Percentiles rank a stretch among this genome's conserved stretches.
Evolutionary conservation across 2,888 invertebrate species (phyloP).

Genomic region (Lamellibrachia columna): DNA sequence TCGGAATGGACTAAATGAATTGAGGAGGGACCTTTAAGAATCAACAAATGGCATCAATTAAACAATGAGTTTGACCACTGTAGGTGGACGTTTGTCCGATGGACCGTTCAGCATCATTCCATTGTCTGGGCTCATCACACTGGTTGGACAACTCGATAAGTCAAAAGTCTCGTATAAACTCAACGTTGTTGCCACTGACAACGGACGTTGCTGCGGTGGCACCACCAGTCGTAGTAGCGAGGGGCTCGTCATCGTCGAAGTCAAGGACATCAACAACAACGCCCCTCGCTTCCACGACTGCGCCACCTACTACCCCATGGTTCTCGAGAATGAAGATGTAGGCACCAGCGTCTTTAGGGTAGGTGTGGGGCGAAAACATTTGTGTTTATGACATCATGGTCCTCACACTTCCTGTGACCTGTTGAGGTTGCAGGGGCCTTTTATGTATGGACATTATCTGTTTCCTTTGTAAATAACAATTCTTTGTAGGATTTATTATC

Average conservation of each 20-base stretch:
- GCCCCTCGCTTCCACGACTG: conserved; percentile 96
- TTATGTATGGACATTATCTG: not conserved
- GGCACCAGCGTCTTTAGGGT: conserved; percentile 43
- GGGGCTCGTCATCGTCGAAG: conserved; percentile 94
- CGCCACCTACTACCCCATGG: conserved; percentile 84
- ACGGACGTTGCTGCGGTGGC: conserved; percentile 94
- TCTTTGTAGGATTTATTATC: too few species aligned
- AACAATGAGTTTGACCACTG: not conserved
- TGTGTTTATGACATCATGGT: not conserved
- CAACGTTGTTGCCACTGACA: conserved; percentile 96
- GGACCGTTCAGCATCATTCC: conserved; percentile 61
- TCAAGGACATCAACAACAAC: conserved; percentile 96
- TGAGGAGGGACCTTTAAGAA: conserved; percentile 23
- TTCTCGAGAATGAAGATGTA: conserved; percentile 41
- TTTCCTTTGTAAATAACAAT: too few species aligned
- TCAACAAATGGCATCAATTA: not conserved
- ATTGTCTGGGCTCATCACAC: conserved; percentile 59
- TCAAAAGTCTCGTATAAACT: conserved; percentile 79
- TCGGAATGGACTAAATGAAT: too few species aligned
- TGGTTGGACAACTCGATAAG: conserved; percentile 52
- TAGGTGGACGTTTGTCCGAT: conserved; percentile 35
- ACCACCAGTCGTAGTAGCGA: conserved; percentile 90
- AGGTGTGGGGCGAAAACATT: not conserved
- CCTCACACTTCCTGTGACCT: not conserved
- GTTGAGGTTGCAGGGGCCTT: too few species aligned